phyloP scores from a whole-genome alignment of 2,888 invertebrate genomes.

The Coenonympha arcania region DNA sequence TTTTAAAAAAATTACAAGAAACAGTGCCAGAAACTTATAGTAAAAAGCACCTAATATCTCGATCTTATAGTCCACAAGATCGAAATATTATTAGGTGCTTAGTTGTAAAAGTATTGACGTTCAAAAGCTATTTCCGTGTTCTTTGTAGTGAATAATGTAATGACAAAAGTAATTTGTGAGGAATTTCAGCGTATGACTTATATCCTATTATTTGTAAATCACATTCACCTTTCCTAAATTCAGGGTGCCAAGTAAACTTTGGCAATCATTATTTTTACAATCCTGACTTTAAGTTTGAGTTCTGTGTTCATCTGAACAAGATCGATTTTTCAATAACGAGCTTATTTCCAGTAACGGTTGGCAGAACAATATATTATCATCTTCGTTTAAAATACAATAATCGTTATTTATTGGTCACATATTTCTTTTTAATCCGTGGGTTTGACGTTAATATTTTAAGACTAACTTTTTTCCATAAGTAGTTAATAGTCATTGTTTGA shows the following conservation, averaged over 20 bases:
- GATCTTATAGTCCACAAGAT: no score
- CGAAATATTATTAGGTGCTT: no score
- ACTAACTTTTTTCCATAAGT: not conserved
- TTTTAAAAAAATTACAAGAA: no score
- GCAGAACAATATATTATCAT: not conserved
- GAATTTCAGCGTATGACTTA: constrained; percentile 6
- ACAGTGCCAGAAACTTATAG: no score
- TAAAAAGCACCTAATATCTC: no score
- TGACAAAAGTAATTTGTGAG: constrained; percentile 12
- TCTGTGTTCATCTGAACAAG: not conserved
- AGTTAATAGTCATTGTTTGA: not conserved
- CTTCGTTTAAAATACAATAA: not conserved
- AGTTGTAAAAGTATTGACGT: no score
- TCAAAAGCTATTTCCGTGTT: not conserved
- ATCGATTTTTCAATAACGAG: not conserved
- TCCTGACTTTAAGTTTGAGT: not conserved
- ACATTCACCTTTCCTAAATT: constrained; percentile 5
- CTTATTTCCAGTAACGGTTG: not conserved
- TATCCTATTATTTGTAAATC: constrained; percentile 7
- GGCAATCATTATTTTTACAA: constrained; percentile 2
- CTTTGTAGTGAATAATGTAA: not conserved
- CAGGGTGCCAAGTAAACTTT: constrained; percentile 7
- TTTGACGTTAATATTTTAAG: not conserved
- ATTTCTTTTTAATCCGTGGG: not conserved
- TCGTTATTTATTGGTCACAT: not conserved